Evolutionary conservation across 2,113 vertebrate species (phyloP).

Genomic region (Jaculus jaculus): DNA sequence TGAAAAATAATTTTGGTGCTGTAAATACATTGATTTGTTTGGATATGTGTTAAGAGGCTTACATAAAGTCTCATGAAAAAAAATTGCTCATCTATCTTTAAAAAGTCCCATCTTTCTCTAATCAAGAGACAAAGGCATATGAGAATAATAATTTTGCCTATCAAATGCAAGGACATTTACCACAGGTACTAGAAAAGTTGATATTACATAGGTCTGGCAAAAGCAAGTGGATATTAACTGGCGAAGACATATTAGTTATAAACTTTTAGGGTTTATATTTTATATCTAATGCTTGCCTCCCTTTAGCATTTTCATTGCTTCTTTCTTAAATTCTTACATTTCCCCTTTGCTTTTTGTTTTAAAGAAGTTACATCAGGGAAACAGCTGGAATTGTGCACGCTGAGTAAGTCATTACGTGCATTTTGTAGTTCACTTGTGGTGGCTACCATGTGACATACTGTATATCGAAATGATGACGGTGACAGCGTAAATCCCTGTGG

Average conservation of each 20-base stretch:
- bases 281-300: not conserved
- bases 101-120: conserved; percentile 11
- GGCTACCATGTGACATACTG: not conserved
- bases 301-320: not conserved
- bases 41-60: not conserved
- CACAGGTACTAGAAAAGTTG: not conserved
- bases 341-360: not conserved
- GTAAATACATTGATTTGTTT: not conserved
- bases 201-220: not conserved
- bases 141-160: conserved; percentile 34
- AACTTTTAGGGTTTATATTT: conserved; percentile 12
- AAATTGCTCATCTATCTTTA: not conserved
- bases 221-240: not conserved
- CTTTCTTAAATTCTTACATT: not conserved
- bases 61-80: not conserved
- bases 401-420: not conserved
- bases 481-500: not conserved
- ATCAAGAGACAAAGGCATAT: not conserved
- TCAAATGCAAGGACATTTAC: conserved; percentile 22
- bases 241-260: not conserved
- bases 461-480: too few relatives aligned
- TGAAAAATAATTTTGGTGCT: not conserved
- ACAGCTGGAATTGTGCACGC: not conserved
- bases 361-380: conserved; percentile 43
- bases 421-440: not conserved